Evolutionary conservation across 2,113 vertebrate species (phyloP).

Genomic region (Phyllostomus discolor): DNA sequence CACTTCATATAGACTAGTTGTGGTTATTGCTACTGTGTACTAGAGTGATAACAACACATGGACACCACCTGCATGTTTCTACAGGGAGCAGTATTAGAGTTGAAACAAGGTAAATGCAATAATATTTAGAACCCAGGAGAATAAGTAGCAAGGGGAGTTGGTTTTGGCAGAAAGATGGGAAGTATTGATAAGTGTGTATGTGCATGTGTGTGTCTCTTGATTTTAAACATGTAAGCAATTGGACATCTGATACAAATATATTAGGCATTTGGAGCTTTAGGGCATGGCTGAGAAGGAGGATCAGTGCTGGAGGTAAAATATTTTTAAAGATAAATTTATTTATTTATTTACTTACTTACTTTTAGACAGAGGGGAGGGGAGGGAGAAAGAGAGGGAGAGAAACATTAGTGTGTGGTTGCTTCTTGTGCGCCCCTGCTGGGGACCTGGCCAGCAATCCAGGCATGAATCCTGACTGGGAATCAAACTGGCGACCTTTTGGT

Average conservation of each 20-base stretch:
- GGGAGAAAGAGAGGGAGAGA: too few species aligned
- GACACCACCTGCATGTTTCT: background rate
- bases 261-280: background rate
- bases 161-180: slow-evolving; percentile 2
- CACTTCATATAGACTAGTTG: background rate
- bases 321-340: too few species aligned
- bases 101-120: background rate
- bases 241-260: background rate
- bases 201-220: background rate
- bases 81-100: background rate
- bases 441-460: too few species aligned
- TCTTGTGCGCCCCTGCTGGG: too few species aligned
- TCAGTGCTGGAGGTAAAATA: background rate
- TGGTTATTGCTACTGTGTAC: background rate
- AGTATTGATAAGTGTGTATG: background rate
- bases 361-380: too few species aligned
- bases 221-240: background rate
- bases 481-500: too few species aligned
- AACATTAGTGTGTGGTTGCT: too few species aligned
- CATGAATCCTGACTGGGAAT: too few species aligned
- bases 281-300: background rate
- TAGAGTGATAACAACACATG: background rate
- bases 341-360: too few species aligned
- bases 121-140: background rate
- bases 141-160: background rate